These are phyloP conservation scores for Garra rufa DNA, from an alignment of 2,113 vertebrate species.

Conservation along the genomic window DNA sequence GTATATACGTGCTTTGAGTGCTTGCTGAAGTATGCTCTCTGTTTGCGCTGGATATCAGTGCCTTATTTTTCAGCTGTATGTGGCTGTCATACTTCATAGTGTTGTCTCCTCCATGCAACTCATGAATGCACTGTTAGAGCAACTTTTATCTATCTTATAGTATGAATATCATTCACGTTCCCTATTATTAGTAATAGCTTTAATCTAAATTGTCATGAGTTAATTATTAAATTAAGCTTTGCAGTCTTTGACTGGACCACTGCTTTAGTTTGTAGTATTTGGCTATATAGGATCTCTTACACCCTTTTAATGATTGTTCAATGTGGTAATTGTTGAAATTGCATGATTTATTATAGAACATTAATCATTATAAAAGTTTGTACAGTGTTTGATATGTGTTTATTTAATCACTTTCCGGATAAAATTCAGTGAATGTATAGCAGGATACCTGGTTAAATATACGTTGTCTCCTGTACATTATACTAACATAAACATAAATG, in stretches of 20 bases:
- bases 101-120: not conserved
- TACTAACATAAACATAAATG: not conserved
- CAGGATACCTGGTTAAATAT: not conserved
- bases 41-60: slow-evolving; percentile 26
- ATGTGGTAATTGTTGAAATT: not conserved
- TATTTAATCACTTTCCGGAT: not conserved
- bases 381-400: slow-evolving; percentile 18
- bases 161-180: not conserved
- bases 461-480: not conserved
- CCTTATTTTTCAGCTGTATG: not conserved
- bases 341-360: slow-evolving; percentile 18
- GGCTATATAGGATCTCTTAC: not conserved
- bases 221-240: not conserved
- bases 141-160: not conserved
- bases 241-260: not conserved
- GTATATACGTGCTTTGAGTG: slow-evolving; percentile 34
- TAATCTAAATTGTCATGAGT: not conserved
- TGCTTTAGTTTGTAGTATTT: not conserved
- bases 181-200: not conserved
- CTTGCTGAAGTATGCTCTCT: slow-evolving; percentile 30
- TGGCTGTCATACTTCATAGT: not conserved
- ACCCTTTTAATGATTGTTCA: not conserved
- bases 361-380: slow-evolving; percentile 14
- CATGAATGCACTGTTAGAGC: not conserved
- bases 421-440: not conserved